These are phyloP conservation scores for Lates japonicus DNA, from an alignment of 2,797 vertebrate genomes.

Conservation along the genomic window DNA sequence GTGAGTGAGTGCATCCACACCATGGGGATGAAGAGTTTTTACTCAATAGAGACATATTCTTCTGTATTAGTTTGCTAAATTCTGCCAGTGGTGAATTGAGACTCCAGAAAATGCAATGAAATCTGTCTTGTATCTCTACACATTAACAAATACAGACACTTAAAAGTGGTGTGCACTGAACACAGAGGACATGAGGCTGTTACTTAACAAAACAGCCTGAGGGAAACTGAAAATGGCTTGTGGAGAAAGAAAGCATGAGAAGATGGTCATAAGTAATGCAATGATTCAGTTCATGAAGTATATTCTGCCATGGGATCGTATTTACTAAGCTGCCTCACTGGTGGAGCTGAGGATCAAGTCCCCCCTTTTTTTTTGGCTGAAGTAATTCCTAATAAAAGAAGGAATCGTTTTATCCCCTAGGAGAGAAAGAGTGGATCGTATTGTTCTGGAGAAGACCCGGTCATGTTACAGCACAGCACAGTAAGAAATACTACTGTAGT, in stretches of 20 bases:
- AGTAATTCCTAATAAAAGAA: slow-evolving; percentile 22
- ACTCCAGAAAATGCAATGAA: background rate
- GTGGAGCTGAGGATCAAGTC: slow-evolving; percentile 34
- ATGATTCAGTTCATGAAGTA: slow-evolving; percentile 24
- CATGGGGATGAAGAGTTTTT: background rate
- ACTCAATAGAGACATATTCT: background rate
- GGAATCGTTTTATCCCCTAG: slow-evolving; percentile 17
- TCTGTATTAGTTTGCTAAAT: background rate
- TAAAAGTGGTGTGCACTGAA: slow-evolving; percentile 6
- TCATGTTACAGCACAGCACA: background rate
- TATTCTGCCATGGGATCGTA: slow-evolving; percentile 18
- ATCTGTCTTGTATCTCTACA: background rate
- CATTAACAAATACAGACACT: slow-evolving; percentile 39
- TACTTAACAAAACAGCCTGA: slow-evolving; percentile 53
- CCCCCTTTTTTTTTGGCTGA: slow-evolving; percentile 18
- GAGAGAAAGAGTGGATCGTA: slow-evolving; percentile 4
- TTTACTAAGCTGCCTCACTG: slow-evolving; percentile 24
- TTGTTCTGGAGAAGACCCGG: background rate
- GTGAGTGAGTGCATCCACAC: background rate
- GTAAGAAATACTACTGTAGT: background rate
- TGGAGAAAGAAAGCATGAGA: slow-evolving; percentile 24
- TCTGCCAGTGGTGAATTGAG: background rate
- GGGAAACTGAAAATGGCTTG: slow-evolving; percentile 36
- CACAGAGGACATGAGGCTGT: slow-evolving; percentile 22
- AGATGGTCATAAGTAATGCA: slow-evolving; percentile 38